Percentiles rank a stretch among this genome's conserved stretches.
Evolutionary conservation across 1,140 invertebrate genomes (phyloP).

Genomic region (Hestina assimilis): DNA sequence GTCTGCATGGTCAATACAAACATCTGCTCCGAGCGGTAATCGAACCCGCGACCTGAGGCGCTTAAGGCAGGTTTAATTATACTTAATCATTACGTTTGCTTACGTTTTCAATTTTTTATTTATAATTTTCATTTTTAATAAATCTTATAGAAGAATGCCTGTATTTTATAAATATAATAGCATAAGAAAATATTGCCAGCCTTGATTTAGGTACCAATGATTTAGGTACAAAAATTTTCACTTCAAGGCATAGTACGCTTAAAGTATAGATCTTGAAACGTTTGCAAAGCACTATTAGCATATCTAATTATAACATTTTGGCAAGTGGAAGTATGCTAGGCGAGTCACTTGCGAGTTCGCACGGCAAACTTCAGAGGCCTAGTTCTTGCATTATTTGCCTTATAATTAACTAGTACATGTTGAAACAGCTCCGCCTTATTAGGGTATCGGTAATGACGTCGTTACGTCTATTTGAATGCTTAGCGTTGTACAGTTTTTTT

Average conservation of each 20-base stretch:
- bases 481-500: conserved; percentile 49
- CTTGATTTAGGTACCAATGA: too few relatives aligned
- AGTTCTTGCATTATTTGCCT: conserved; percentile 40
- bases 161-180: too few relatives aligned
- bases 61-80: too few relatives aligned
- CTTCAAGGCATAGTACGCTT: not conserved
- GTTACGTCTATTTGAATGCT: conserved; percentile 59
- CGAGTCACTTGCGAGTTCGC: conserved; percentile 36
- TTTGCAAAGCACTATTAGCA: conserved; percentile 19
- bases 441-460: conserved; percentile 66
- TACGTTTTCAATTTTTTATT: too few relatives aligned
- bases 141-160: too few relatives aligned
- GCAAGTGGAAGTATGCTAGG: conserved; percentile 9
- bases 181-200: too few relatives aligned
- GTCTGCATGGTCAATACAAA: too few relatives aligned
- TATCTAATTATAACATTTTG: conserved; percentile 20
- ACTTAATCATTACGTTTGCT: too few relatives aligned
- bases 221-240: not conserved
- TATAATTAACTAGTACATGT: conserved; percentile 46
- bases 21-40: too few relatives aligned
- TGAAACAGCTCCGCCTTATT: conserved; percentile 51
- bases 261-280: not conserved
- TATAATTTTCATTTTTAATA: too few relatives aligned
- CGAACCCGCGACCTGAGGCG: too few relatives aligned
- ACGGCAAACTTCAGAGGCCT: conserved; percentile 44